Conservation (phyloP, 2,797 vertebrate genomes). For the Enteromius argenteus region DNA sequence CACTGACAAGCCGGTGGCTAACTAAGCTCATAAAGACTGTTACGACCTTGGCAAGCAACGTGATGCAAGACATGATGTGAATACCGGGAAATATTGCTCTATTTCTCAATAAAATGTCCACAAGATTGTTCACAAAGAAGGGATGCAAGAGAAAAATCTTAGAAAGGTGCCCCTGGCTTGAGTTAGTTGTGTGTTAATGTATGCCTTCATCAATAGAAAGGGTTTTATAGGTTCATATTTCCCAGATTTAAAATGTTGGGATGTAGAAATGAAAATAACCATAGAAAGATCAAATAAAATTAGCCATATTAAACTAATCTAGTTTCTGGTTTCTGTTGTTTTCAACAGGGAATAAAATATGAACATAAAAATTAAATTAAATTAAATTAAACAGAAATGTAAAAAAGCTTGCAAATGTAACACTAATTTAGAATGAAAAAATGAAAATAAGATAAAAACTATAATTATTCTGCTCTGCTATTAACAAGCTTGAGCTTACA, state of each 20-base stretch:
- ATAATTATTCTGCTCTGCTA: neutral
- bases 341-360: neutral
- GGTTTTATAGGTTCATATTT: constrained; percentile 3
- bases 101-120: constrained; percentile 2
- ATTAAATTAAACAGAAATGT: neutral
- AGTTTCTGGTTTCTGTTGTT: neutral
- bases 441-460: neutral
- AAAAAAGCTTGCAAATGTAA: neutral
- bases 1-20: neutral
- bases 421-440: neutral
- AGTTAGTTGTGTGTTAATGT: neutral
- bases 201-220: neutral
- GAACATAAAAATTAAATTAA: too few species aligned
- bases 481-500: neutral
- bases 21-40: constrained; percentile 4
- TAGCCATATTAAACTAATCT: neutral
- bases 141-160: neutral
- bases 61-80: constrained; percentile 3
- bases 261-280: neutral
- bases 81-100: constrained; percentile 8
- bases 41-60: neutral
- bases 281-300: neutral
- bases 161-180: neutral
- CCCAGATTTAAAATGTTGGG: neutral
- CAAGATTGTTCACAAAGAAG: neutral